These are phyloP conservation scores for Malurus melanocephalus DNA, from an alignment of 2,113 vertebrate species.

Conservation along the genomic window DNA sequence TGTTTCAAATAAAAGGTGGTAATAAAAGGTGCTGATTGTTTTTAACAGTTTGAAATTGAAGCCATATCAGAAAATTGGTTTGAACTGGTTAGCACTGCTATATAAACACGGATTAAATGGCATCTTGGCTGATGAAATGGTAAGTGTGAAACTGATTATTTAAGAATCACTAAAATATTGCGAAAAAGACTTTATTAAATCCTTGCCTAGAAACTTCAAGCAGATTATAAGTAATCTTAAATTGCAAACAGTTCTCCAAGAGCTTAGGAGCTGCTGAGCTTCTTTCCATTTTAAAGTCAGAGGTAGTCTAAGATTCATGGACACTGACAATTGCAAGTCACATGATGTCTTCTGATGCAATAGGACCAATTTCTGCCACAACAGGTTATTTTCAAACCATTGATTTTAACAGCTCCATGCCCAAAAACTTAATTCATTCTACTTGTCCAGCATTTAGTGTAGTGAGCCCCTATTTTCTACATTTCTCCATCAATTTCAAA, in stretches of 20 bases:
- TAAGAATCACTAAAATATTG: accelerated
- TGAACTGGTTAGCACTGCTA: slow-evolving; percentile 92
- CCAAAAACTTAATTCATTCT: neutral
- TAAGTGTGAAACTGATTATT: slow-evolving; percentile 59
- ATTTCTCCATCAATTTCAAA: neutral
- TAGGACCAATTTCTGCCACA: neutral
- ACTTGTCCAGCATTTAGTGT: neutral
- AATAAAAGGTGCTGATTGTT: slow-evolving; percentile 13
- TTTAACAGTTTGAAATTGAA: slow-evolving; percentile 83
- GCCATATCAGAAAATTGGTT: slow-evolving; percentile 92
- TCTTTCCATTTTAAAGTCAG: neutral
- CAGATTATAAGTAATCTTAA: neutral
- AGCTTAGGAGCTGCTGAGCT: neutral
- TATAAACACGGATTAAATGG: slow-evolving; percentile 90
- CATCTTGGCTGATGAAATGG: slow-evolving; percentile 98
- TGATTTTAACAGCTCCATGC: neutral
- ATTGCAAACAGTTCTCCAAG: neutral
- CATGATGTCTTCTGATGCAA: neutral
- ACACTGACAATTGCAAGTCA: neutral
- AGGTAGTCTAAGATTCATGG: neutral
- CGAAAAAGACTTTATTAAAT: neutral
- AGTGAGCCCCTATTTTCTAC: neutral
- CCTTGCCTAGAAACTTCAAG: neutral
- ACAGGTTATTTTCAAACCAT: neutral
- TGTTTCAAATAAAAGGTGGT: neutral